Conservation (phyloP, 2,888 invertebrate genomes). For the Hypomecis atomaria region DNA sequence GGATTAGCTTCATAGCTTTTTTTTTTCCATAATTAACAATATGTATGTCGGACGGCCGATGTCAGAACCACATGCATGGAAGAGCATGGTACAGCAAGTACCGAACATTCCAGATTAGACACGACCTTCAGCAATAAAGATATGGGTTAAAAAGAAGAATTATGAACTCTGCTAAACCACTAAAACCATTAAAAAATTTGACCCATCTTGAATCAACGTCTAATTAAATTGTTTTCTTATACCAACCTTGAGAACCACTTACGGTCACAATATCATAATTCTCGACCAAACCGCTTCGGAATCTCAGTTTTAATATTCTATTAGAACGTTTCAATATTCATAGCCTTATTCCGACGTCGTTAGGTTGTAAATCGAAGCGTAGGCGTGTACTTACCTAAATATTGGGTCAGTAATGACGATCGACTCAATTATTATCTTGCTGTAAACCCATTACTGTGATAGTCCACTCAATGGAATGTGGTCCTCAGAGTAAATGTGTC, state of each 20-base stretch:
- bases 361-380: slow-evolving; percentile 35
- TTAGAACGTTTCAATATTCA: slow-evolving; percentile 34
- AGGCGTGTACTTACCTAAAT: slow-evolving; percentile 22
- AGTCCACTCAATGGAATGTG: slow-evolving; percentile 69
- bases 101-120: no score
- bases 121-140: no score
- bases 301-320: slow-evolving; percentile 40
- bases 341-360: slow-evolving; percentile 32
- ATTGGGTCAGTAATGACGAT: slow-evolving; percentile 58
- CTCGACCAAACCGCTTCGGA: slow-evolving; percentile 25
- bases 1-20: no score
- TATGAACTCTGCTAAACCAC: not conserved
- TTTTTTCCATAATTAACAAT: no score
- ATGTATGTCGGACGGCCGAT: no score
- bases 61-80: no score
- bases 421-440: slow-evolving; percentile 64
- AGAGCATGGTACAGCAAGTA: no score
- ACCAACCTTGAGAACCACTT: slow-evolving; percentile 23
- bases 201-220: slow-evolving; percentile 8
- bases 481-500: slow-evolving; percentile 14
- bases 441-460: slow-evolving; percentile 76
- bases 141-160: no score
- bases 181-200: not conserved
- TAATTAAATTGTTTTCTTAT: slow-evolving; percentile 21
- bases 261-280: slow-evolving; percentile 30